Conservation (phyloP, 2,888 invertebrate species). For the Drosophila prostipennis region DNA sequence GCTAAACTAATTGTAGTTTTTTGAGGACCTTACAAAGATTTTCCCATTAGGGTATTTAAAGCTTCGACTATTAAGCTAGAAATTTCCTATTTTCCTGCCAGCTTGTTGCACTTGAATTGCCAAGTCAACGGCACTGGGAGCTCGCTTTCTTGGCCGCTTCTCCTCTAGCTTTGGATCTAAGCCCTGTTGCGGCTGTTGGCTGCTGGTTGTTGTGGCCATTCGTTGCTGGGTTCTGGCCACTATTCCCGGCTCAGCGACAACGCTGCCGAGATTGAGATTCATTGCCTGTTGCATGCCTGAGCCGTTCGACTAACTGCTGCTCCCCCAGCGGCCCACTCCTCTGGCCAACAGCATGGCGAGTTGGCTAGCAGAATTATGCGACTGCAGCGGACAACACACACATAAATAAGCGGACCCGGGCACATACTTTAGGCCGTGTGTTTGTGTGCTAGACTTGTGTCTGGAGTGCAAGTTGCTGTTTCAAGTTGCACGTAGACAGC, state of each 20-base stretch:
- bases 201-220: conserved; percentile 2
- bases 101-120: conserved; percentile 74
- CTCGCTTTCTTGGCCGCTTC: conserved; percentile 9
- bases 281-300: conserved; percentile 77
- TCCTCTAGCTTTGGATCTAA: conserved; percentile 9
- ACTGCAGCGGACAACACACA: conserved; percentile 24
- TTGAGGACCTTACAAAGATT: too few relatives aligned
- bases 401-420: conserved; percentile 20
- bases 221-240: conserved; percentile 24
- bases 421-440: conserved; percentile 31
- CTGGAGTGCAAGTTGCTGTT: conserved; percentile 54
- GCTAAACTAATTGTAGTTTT: too few relatives aligned
- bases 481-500: conserved; percentile 37
- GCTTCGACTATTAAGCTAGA: neutral
- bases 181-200: neutral
- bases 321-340: neutral
- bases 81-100: conserved; percentile 6
- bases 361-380: conserved; percentile 64
- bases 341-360: conserved; percentile 15
- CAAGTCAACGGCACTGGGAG: conserved; percentile 71
- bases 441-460: conserved; percentile 26
- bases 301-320: conserved; percentile 69
- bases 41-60: conserved; percentile 4
- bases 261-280: conserved; percentile 73
- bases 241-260: conserved; percentile 44